Conservation (phyloP, 2,113 vertebrate species). For the Mormyrus lacerda region DNA sequence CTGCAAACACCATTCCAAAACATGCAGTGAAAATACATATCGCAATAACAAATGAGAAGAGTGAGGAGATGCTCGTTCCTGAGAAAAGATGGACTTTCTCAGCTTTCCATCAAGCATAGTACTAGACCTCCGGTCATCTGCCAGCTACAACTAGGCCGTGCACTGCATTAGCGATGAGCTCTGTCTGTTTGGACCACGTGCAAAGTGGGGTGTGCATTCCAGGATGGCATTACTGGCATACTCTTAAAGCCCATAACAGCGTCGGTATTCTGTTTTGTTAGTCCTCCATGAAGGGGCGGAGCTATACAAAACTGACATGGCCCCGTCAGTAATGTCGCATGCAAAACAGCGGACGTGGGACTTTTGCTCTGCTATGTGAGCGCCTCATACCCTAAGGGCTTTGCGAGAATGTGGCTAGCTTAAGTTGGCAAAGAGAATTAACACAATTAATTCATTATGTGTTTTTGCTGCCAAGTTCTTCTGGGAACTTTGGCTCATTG, state of each 20-base stretch:
- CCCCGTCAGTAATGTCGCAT: background rate
- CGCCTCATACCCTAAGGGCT: background rate
- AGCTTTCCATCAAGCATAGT: background rate
- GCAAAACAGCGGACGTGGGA: background rate
- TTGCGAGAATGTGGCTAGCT: background rate
- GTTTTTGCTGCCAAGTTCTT: background rate
- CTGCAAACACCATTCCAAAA: background rate
- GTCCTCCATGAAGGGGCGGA: background rate
- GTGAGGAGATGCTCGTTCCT: background rate
- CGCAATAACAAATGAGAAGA: background rate
- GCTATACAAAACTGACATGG: background rate
- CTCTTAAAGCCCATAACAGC: background rate
- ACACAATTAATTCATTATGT: background rate
- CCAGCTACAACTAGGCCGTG: background rate
- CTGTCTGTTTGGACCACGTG: background rate
- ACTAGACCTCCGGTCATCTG: background rate
- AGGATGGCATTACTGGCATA: background rate
- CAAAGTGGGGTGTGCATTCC: background rate
- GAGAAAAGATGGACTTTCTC: background rate
- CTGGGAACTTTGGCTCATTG: conserved; percentile 1
- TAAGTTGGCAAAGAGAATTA: background rate
- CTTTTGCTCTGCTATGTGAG: background rate
- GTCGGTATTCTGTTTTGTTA: background rate
- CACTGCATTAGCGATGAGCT: background rate
- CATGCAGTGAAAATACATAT: background rate